Evolutionary conservation across 1,140 invertebrate genomes (phyloP).

Genomic region (Hydropsyche tenuis): DNA sequence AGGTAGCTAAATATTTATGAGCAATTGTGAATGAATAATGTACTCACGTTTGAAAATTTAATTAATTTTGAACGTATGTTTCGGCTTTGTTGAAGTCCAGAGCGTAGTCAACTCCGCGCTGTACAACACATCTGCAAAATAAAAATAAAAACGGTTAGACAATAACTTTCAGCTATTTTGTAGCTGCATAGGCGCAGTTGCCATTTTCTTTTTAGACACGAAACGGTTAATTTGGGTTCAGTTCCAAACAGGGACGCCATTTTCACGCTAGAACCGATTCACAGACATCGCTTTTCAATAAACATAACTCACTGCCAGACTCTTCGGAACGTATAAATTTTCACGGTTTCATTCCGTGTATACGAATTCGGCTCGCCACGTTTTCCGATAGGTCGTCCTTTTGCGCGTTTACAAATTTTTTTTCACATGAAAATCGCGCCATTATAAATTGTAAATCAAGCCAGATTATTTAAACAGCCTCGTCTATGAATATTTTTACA

Average conservation of each 20-base stretch:
- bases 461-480: neutral
- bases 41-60: too few species aligned
- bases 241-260: conserved; percentile 36
- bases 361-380: neutral
- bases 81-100: neutral
- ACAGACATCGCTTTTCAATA: conserved; percentile 49
- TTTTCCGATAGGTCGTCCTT: neutral
- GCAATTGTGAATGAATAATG: too few species aligned
- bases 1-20: too few species aligned
- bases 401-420: neutral
- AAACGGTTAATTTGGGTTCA: conserved; percentile 38
- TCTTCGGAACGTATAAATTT: conserved; percentile 44
- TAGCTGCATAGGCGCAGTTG: neutral
- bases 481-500: neutral
- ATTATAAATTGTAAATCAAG: neutral
- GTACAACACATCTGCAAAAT: neutral
- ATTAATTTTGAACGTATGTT: too few species aligned
- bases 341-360: conserved; percentile 30
- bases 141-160: neutral
- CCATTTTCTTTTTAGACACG: conserved; percentile 32
- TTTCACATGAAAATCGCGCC: neutral
- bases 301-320: conserved; percentile 45
- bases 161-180: too few species aligned
- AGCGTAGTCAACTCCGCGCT: neutral
- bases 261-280: conserved; percentile 36